Base-by-base conservation (phyloP, 2,888 invertebrate species). In the Altica lythri region DNA sequence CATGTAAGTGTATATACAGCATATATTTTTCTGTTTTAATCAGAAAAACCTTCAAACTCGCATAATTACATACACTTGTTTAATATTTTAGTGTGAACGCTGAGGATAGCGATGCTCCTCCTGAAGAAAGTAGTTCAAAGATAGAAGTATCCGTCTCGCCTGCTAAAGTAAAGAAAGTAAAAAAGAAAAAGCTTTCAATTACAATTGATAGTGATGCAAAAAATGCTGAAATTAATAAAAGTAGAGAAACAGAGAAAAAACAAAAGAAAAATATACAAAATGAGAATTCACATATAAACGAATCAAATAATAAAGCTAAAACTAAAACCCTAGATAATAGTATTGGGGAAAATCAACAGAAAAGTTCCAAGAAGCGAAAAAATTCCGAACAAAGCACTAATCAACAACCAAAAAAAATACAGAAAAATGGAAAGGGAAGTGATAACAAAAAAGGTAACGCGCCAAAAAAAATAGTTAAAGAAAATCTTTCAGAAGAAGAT, bases 41-140 rank as follows among this genome's bases (percentile, higher is more conserved):
- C n/a, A n/a, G n/a, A n/a, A n/a, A n/a, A n/a, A n/a, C n/a, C n/a
- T n/a, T n/a, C n/a, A n/a, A n/a, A n/a, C n/a, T n/a, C n/a, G n/a
- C n/a, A n/a, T n/a, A n/a, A n/a, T n/a, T n/a, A n/a, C n/a, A n/a
- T n/a, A n/a, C n/a, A n/a, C n/a, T n/a, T n/a, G n/a, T n/a, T n/a
- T n/a, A n/a, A n/a, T n/a, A n/a, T n/a, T n/a, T 25, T 37, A 22
- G 55, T 44, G 56, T 4, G 3, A 6, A 50, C 18, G 55, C 53
- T 37, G 63, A 55, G 57, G 66, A 70, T 57, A 64, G 65, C 61
- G 68, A 68, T 58, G 67, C 61, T 19, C 65, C 71, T 6, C 66
- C 67, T 47, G 68, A 72, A 55, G 69, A 70, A 57, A 42, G 52
- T 9, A 65, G 63, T 61, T 46, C 68, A 14, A 72, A 70, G 61